A percentile compares a stretch with the other conserved stretches of the same genome.
Conservation (phyloP, 1,140 invertebrate species). For the Leptoteleia sp. region DNA sequence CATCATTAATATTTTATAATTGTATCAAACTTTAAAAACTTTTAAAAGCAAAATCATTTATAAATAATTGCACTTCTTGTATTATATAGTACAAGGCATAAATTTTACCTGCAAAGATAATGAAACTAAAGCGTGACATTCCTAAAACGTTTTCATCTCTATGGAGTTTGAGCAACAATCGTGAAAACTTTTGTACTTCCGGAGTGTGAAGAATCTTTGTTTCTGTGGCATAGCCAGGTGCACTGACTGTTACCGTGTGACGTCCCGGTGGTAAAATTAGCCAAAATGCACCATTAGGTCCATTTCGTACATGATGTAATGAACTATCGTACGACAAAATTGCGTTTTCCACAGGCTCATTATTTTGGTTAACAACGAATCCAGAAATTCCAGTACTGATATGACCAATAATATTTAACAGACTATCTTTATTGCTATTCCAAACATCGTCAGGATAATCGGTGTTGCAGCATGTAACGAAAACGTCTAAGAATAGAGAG, state of each 20-base stretch:
- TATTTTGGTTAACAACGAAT: slow-evolving; percentile 82
- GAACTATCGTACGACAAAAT: slow-evolving; percentile 81
- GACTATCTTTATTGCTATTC: slow-evolving; percentile 72
- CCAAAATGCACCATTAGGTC: slow-evolving; percentile 83
- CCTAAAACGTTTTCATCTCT: slow-evolving; percentile 86
- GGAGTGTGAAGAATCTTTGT: slow-evolving; percentile 82
- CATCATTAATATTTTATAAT: too few species aligned
- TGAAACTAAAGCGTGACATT: slow-evolving; percentile 87
- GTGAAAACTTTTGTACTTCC: slow-evolving; percentile 73
- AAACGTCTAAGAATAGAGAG: slow-evolving; percentile 76
- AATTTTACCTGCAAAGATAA: slow-evolving; percentile 85
- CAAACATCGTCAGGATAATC: slow-evolving; percentile 71
- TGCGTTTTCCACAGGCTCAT: slow-evolving; percentile 83
- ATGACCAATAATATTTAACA: slow-evolving; percentile 70
- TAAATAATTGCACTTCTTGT: too few species aligned
- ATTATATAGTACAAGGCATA: too few species aligned
- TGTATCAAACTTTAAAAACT: too few species aligned
- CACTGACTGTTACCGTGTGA: slow-evolving; percentile 82
- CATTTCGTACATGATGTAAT: slow-evolving; percentile 76
- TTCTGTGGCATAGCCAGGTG: slow-evolving; percentile 81
- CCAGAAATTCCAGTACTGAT: slow-evolving; percentile 79
- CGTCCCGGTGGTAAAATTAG: slow-evolving; percentile 82
- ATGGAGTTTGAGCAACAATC: slow-evolving; percentile 85
- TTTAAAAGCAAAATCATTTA: too few species aligned
- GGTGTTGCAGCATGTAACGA: slow-evolving; percentile 76